A percentile compares a stretch with the other conserved stretches of the same genome.
Conservation (phyloP, 2,888 invertebrate species). For the Diplazon laetatorius region DNA sequence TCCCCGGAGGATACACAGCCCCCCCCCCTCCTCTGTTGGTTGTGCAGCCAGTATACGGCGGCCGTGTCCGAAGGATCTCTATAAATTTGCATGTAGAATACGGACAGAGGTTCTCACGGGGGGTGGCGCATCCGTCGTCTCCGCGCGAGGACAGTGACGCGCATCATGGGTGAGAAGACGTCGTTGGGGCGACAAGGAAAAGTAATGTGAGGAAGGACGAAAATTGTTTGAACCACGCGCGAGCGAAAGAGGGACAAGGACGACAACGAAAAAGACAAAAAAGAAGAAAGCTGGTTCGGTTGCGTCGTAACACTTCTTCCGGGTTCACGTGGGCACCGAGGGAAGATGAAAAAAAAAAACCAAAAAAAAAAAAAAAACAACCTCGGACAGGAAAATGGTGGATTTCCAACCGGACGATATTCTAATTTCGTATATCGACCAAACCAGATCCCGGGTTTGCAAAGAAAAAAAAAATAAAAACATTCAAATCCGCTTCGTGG, state of each 20-base stretch:
- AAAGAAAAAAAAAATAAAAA: too few relatives aligned
- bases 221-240: too few relatives aligned
- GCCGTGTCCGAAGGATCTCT: slow-evolving; percentile 82
- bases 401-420: slow-evolving; percentile 66
- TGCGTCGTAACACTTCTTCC: slow-evolving; percentile 21
- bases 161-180: slow-evolving; percentile 52
- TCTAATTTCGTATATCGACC: slow-evolving; percentile 70
- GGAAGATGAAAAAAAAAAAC: slow-evolving; percentile 8
- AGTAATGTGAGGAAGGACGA: slow-evolving; percentile 26
- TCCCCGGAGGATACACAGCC: slow-evolving; percentile 78
- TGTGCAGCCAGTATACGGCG: slow-evolving; percentile 69
- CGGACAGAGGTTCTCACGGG: slow-evolving; percentile 77
- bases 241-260: slow-evolving; percentile 32
- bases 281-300: slow-evolving; percentile 16
- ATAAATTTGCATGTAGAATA: slow-evolving; percentile 83
- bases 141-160: slow-evolving; percentile 56
- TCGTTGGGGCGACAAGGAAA: slow-evolving; percentile 4
- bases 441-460: slow-evolving; percentile 64
- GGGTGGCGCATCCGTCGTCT: slow-evolving; percentile 52
- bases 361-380: too few relatives aligned
- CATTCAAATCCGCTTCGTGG: slow-evolving; percentile 57
- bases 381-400: slow-evolving; percentile 24
- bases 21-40: too few relatives aligned
- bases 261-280: slow-evolving; percentile 26
- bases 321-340: slow-evolving; percentile 2